Evolutionary conservation across 2,113 vertebrate genomes (phyloP), one percentile per base, ranked within the genome.

Genomic region (Misgurnus anguillicaudatus): DNA sequence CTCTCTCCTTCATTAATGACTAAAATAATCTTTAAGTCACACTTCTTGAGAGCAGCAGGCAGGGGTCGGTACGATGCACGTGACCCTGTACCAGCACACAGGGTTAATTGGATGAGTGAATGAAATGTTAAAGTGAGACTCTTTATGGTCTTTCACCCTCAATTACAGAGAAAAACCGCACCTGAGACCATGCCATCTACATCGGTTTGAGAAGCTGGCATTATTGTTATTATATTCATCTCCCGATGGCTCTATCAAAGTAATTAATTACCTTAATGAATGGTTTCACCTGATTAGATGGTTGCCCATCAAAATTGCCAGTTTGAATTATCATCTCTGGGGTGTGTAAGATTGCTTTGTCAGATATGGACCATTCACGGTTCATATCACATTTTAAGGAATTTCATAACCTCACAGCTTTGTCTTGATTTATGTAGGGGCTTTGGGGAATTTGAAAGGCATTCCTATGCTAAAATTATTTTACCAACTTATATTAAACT

Each of bases 101-200:
- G 87, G 89, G 90, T 93, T 93, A 92, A 94, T 94, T 94, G 91
- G 88, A 87, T 89, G 87, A 91, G 88, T 88, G 91, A 90, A 90
- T 91, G 90, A 91, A 93, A 87, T 90, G 91, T 87, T 89, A 88
- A 93, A 89, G 92, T 92, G 91, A 90, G 88, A 92, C 89, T 92
- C 93, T 91, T 90, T 93, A 93, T 94, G 93, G 92, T 93, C 92
- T 93, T 88, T 89, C 91, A 87, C 88, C 92, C 87, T 87, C 87
- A 84, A 92, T 94, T 91, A 90, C 92, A 90, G 89, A 90, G 87
- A 73, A 64, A 83, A 89, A 86, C 86, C 84, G 86, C 88, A 83
- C 83, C 83, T 86, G 80, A 70, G 87, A 87, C 58, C 73, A 24
- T 24, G 48, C 70, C 8, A 51, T 74, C 61, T 39, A 31, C 70